Base-by-base conservation (phyloP, 2,888 invertebrate genomes). In the Campoletis raptor region DNA sequence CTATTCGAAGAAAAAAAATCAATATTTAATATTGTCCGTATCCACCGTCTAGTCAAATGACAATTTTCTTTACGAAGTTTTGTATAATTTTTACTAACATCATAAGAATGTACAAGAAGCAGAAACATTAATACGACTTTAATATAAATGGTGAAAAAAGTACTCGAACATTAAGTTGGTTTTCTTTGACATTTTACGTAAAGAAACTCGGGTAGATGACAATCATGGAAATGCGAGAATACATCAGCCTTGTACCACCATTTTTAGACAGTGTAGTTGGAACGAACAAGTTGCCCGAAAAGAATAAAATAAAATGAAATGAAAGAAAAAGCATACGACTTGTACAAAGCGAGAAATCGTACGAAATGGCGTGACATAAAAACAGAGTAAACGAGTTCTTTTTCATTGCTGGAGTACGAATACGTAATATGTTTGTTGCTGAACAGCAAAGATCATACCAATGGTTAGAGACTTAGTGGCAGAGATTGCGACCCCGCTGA, bases 371-470 rank as follows among this genome's bases (percentile, higher is more conserved):
- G 40, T 37, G 48, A 40, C 37, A 57, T 36, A 77, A 85, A 73
- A 85, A 64, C 45, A 37, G 24, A 72, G 45, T 37, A 54, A 85
- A 73, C 85, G 48, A 81, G 77, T 81, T 67, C 9, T 69, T 73
- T 67, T 61, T 36, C 30, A 45, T 76, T 18, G 61, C 24, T 30
- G 5, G 15, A 48, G 37, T 18, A n/a, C 77, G 66, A 66, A 77
- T 77, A 21, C 52, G 77, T 42, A 48, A 77, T 70, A 45, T 67
- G 36, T 40, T 45, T 73, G 73, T 74, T 54, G 73, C 40, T 15
- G 66, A 42, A 54, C 7, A 54, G 74, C 54, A 52, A 83, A 79
- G 42, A 74, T 74, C 66, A 61, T 73, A 73, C 72, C 52, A 54
- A 69, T n/a, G 72, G 40, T 67, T 54, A 52, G 70, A 61, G 64